Evolutionary conservation across 2,888 invertebrate species (phyloP).

Genomic region (Blastobasis adustella): DNA sequence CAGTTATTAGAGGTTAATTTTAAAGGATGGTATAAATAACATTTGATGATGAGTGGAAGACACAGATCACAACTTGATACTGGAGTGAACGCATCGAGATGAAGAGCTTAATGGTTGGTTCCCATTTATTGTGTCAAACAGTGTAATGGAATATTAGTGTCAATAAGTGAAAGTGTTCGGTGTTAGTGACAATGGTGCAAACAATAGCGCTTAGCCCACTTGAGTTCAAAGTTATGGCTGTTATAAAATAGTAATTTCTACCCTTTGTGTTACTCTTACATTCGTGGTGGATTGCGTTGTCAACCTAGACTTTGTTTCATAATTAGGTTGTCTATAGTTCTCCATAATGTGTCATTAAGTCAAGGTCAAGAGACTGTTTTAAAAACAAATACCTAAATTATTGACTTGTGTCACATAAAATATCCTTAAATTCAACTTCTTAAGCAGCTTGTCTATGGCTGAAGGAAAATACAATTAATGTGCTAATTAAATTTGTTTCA

Average conservation of each 20-base stretch:
- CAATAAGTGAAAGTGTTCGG: constrained; percentile 17
- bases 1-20: constrained; percentile 42
- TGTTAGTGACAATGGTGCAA: constrained; percentile 14
- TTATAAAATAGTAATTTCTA: too few relatives aligned
- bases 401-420: too few relatives aligned
- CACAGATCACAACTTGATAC: constrained; percentile 45
- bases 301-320: too few relatives aligned
- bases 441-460: too few relatives aligned
- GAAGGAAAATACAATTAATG: background rate
- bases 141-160: constrained; percentile 18
- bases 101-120: constrained; percentile 45
- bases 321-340: too few relatives aligned
- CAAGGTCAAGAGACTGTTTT: too few relatives aligned
- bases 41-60: constrained; percentile 33
- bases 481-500: constrained; percentile 25
- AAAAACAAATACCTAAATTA: too few relatives aligned
- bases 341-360: too few relatives aligned
- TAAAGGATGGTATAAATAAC: constrained; percentile 53
- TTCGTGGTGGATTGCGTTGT: too few relatives aligned
- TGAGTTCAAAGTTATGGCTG: too few relatives aligned
- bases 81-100: constrained; percentile 41
- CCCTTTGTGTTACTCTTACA: too few relatives aligned
- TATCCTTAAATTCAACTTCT: too few relatives aligned
- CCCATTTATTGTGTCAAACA: constrained; percentile 13
- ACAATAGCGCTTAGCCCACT: background rate